These are phyloP conservation scores for Melinopterus prodromus DNA, from an alignment of 2,888 invertebrate species.

Conservation along the genomic window DNA sequence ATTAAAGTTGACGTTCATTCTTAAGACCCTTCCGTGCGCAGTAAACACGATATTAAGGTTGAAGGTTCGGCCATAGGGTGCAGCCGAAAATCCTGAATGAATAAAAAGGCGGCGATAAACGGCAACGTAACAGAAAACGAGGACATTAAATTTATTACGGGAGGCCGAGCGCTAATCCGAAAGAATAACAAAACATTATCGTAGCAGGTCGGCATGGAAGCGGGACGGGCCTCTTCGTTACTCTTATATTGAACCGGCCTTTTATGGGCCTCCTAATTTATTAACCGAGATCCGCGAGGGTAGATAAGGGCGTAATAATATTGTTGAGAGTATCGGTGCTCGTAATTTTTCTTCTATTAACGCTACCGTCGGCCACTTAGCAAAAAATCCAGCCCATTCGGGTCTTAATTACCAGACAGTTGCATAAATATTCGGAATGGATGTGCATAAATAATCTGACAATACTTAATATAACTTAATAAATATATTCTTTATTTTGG, in stretches of 20 bases:
- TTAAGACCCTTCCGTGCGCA: neutral
- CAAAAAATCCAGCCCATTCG: constrained; percentile 19
- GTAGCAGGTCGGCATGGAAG: neutral
- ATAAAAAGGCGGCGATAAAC: neutral
- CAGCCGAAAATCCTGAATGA: neutral
- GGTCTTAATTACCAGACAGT: no score
- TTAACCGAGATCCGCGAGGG: constrained; percentile 30
- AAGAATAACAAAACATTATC: constrained; percentile 34
- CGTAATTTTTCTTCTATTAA: constrained; percentile 33
- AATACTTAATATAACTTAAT: no score
- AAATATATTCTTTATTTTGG: no score
- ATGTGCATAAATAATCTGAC: no score
- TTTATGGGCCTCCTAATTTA: constrained; percentile 32
- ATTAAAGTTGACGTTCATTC: neutral
- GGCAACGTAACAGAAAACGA: neutral
- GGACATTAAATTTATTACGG: neutral
- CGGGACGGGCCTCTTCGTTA: constrained; percentile 27
- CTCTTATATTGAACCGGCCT: constrained; percentile 28
- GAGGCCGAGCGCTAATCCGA: constrained; percentile 26
- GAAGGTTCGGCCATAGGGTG: neutral
- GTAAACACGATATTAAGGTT: neutral
- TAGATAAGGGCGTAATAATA: constrained; percentile 33
- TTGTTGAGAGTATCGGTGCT: constrained; percentile 32
- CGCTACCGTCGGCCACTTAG: constrained; percentile 28
- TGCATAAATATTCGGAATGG: no score